Evolutionary conservation across 2,888 invertebrate species (phyloP).

Genomic region (Lepidochitona cinerea): DNA sequence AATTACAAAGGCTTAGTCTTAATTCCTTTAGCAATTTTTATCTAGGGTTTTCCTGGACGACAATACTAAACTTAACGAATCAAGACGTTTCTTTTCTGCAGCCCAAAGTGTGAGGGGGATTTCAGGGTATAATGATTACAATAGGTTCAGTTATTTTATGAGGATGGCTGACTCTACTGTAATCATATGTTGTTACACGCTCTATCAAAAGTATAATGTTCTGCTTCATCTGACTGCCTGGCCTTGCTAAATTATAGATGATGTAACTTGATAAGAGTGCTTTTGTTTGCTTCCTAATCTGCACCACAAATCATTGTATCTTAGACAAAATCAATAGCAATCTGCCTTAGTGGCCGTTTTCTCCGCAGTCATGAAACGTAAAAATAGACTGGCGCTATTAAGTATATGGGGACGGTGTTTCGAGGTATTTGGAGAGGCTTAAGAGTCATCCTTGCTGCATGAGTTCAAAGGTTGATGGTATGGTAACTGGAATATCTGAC

Average conservation of each 20-base stretch:
- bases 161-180: neutral
- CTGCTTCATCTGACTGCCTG: neutral
- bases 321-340: neutral
- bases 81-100: no score
- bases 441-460: no score
- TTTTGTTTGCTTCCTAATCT: neutral
- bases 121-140: no score
- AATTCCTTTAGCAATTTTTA: neutral
- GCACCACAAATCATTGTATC: neutral
- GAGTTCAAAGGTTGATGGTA: no score
- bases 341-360: no score
- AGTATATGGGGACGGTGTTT: no score
- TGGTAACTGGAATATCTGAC: no score
- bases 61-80: no score
- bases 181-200: neutral
- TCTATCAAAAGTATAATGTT: neutral
- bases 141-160: neutral
- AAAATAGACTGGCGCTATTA: no score
- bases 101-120: no score
- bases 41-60: neutral
- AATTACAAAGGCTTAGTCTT: neutral
- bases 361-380: no score
- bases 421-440: no score
- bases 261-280: neutral
- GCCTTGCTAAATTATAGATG: neutral